These are phyloP conservation scores for Mnemiopsis leidyi DNA, from an alignment of 37 sponge, comb jelly and placozoan genomes.

Conservation along the genomic window DNA sequence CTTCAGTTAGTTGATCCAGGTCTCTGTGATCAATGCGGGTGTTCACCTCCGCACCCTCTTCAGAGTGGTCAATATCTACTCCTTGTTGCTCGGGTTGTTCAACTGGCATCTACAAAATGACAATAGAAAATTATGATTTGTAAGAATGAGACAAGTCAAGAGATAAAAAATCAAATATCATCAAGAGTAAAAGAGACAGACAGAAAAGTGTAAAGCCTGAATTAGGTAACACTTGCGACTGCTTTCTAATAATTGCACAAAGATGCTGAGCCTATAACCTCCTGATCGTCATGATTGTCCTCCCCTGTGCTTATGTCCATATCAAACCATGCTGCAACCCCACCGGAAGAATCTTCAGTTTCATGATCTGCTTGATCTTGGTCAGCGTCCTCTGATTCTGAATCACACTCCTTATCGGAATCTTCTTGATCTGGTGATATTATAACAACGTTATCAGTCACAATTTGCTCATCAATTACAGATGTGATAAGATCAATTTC, in stretches of 20 bases:
- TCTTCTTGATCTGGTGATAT: not conserved
- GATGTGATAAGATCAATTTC: too few species aligned
- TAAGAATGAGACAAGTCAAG: too few species aligned
- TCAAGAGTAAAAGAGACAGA: too few species aligned
- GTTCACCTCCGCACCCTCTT: not conserved
- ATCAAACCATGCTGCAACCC: not conserved
- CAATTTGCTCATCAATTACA: not conserved
- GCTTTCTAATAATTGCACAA: too few species aligned
- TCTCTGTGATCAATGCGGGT: not conserved
- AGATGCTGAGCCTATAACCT: not conserved
- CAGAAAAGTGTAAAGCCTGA: too few species aligned
- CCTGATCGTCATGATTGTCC: not conserved
- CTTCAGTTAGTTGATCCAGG: not conserved
- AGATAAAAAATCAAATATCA: too few species aligned
- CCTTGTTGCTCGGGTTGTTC: not conserved
- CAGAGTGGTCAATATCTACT: not conserved
- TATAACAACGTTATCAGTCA: not conserved
- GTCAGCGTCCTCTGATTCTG: not conserved
- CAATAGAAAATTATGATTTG: not conserved
- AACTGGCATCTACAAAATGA: not conserved
- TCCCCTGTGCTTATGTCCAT: not conserved
- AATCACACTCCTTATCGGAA: not conserved
- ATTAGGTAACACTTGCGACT: too few species aligned
- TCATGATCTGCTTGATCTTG: not conserved
- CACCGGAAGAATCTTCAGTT: not conserved